Evolutionary conservation across 2,888 invertebrate genomes (phyloP).

Genomic region (Chymomyza fuscimana): DNA sequence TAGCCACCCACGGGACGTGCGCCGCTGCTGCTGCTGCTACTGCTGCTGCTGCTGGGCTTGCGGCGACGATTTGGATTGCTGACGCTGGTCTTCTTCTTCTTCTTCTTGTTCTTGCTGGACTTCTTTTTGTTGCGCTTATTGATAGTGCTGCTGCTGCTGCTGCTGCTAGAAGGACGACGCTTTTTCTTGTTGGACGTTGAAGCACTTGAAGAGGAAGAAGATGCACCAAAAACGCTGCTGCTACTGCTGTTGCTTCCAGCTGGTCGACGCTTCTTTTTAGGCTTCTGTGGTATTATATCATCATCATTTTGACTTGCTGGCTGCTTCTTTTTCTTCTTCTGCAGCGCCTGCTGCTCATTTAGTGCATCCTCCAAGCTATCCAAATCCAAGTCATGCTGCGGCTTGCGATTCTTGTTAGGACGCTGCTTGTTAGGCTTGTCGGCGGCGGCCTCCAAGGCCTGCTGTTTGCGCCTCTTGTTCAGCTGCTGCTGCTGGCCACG

Average conservation of each 20-base stretch:
- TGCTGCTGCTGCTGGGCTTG: conserved; percentile 20
- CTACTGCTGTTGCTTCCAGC: conserved; percentile 1
- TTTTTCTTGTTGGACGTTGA: conserved; percentile 18
- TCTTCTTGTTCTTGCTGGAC: conserved; percentile 12
- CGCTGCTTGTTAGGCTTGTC: conserved; percentile 12
- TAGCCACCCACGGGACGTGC: conserved; percentile 47
- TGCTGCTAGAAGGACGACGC: conserved; percentile 9
- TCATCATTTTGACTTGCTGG: background rate
- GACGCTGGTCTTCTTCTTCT: conserved; percentile 15
- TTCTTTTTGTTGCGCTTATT: conserved; percentile 20
- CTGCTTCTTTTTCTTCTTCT: conserved; percentile 19
- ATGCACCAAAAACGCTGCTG: background rate
- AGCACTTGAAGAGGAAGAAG: conserved; percentile 13
- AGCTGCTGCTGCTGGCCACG: conserved; percentile 15
- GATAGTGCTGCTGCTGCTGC: conserved; percentile 6
- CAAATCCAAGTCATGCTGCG: background rate
- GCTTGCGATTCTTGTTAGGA: conserved; percentile 22
- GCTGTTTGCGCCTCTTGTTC: conserved; percentile 30
- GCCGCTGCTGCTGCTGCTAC: background rate
- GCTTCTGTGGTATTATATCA: background rate
- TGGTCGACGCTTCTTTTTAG: conserved; percentile 4
- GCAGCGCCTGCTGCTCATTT: conserved; percentile 8
- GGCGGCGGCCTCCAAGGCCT: conserved; percentile 3
- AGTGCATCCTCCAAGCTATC: background rate
- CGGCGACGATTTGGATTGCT: conserved; percentile 27